Conservation (phyloP, 2,797 vertebrate genomes). For the Bradypodion ventrale region DNA sequence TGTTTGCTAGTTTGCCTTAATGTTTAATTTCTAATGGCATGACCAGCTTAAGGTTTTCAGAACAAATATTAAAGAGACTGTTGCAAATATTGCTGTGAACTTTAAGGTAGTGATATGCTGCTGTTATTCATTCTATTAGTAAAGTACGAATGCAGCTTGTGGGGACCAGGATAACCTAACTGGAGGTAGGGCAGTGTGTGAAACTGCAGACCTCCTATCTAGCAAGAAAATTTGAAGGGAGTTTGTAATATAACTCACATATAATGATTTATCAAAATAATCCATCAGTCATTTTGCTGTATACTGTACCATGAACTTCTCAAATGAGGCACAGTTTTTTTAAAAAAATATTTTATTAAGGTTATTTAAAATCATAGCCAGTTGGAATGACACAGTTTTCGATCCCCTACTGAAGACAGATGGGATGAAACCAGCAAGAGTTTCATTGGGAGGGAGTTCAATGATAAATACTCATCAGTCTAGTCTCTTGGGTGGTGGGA, state of each 20-base stretch:
- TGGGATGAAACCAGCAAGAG: background rate
- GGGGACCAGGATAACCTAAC: background rate
- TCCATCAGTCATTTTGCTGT: too few species aligned
- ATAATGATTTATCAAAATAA: too few species aligned
- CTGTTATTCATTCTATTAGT: background rate
- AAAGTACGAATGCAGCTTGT: background rate
- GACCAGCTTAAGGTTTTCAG: background rate
- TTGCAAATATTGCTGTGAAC: background rate
- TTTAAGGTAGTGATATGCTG: background rate
- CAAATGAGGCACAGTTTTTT: too few species aligned
- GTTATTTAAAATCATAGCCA: background rate
- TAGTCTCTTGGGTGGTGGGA: too few species aligned
- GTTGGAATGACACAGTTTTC: background rate
- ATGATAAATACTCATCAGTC: too few species aligned
- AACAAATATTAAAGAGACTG: background rate
- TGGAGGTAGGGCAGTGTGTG: background rate
- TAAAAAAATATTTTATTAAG: too few species aligned
- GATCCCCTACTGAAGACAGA: background rate
- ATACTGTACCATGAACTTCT: too few species aligned
- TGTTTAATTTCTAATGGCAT: conserved; percentile 3
- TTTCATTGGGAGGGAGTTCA: background rate
- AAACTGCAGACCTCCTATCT: background rate
- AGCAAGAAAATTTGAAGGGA: conserved; percentile 1
- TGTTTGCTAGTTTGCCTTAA: conserved; percentile 9
- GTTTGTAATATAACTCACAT: background rate